phyloP scores from a whole-genome alignment of 2,113 vertebrate genomes.

The Tragulus kanchil region DNA sequence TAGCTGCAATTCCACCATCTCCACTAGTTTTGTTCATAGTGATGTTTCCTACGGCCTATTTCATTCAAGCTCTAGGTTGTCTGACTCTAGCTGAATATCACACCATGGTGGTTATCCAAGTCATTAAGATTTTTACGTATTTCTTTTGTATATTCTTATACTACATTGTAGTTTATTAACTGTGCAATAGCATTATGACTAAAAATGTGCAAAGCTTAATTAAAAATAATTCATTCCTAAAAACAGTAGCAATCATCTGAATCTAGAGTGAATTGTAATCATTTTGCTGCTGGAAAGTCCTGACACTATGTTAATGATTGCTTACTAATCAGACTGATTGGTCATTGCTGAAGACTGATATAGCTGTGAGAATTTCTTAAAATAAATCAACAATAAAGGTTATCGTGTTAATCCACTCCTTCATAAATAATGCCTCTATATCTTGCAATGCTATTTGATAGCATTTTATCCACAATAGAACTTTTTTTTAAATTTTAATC shows the following conservation, averaged over 20 bases:
- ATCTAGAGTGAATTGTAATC: not conserved
- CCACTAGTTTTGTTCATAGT: too few species aligned
- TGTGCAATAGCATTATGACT: not conserved
- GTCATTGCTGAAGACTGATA: not conserved
- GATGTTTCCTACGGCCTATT: too few species aligned
- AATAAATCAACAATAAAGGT: not conserved
- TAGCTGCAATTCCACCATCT: too few species aligned
- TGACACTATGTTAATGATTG: not conserved
- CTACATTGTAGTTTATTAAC: not conserved
- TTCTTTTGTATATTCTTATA: too few species aligned
- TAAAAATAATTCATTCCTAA: not conserved
- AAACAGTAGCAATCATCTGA: not conserved
- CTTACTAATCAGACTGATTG: too few species aligned
- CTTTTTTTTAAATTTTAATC: not conserved
- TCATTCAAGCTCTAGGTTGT: too few species aligned
- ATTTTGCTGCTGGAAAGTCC: not conserved
- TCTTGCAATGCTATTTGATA: not conserved
- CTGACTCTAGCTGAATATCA: too few species aligned
- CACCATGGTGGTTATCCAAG: too few species aligned
- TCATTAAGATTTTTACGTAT: too few species aligned
- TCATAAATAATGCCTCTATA: not conserved
- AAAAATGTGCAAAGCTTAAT: not conserved
- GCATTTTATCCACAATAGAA: not conserved
- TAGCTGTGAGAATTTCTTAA: not conserved
- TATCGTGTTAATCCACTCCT: not conserved